Base-by-base conservation (phyloP, 1,140 invertebrate species). In the Drosophila kurseongensis region DNA sequence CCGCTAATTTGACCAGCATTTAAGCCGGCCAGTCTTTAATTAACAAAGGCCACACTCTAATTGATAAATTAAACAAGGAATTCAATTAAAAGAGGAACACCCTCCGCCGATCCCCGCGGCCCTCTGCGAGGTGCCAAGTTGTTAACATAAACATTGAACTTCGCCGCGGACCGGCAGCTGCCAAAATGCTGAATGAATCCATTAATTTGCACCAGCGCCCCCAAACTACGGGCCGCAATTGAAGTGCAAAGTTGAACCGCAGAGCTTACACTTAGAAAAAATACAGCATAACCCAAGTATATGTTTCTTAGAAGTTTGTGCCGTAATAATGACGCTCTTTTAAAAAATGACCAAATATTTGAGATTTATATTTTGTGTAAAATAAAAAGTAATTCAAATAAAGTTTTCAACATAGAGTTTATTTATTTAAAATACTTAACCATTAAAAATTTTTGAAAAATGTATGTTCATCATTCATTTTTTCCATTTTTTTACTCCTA, bases 71-170 rank as follows among this genome's bases (percentile, higher is more conserved):
- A 75, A 85, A 81, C 65, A 81, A 54, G 63, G 75, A 69, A 88
- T 75, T 83, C 78, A 86, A 88, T 86, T 82, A 75, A 73, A 76
- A 45, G 59, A 55, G 59, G 36, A 74, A 52, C 59, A 48, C 55
- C 69, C 27, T 35, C 40, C 18, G 13, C 35, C n/a, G 18, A 13
- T 51, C 8, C 16, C 60, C 60, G 51, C 61, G 38, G 55, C 60
- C 58, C 52, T 45, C 52, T 36, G 42, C 35, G 35, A 78, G 80
- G 80, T 84, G 84, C 51, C 79, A 89, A 89, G 77, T 89, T 84
- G 84, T 89, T 84, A 89, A 89, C 84, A 89, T 83, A 89, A 84
- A 80, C 84, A 89, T 89, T 89, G 80, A 89, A 89, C 84, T 88
- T 88, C 84, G 55, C 44, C 47, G 60, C 27, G 36, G 55, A 36